Evolutionary conservation across 2,113 vertebrate species (phyloP), one percentile per base, ranked within the genome.

Genomic region (Rhagologus leucostigma): DNA sequence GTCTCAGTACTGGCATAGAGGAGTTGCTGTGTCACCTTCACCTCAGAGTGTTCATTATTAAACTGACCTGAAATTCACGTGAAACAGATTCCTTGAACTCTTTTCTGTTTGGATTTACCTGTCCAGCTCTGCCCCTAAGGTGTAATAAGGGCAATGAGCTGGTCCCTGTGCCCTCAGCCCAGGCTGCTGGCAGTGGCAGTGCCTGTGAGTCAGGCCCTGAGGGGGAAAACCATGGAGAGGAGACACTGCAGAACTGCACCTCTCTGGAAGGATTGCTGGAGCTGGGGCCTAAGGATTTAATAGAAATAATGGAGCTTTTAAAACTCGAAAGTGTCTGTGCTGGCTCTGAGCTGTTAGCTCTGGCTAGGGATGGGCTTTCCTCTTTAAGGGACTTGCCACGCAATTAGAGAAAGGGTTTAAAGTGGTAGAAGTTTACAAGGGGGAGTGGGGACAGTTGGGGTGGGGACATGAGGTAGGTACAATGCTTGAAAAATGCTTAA

Each of bases 101-200:
- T 42, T 59, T 12, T 9, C 4, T 62, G 55, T 13, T 22, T 77
- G 76, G 29, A 37, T 77, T 84, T 37, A 16, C 42, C 4, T 57
- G 53, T 57, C 33, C 30, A 22, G 39, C 80, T 92, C 63, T 90
- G 65, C 22, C 37, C 24, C 13, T n/a, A 2, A 10, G 76, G 44
- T 0, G 0, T 6, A 30, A 3, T 19, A 63, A 91, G 59, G 26
- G 1, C 2, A 0, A 4, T 3, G 14, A 86, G 63, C 70, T 39
- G 71, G 18, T 76, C 9, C 42, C 52, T 85, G 52, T 76, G 35
- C 63, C 84, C 73, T 52, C 53, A 60, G 63, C 60, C 53, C 16
- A 3, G 9, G 55, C 70, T 67, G 65, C 35, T 30, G 32, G 35
- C 62, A 49, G 24, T 27, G 35, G 12, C 50, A 64, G 32, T 22